Base-by-base conservation (phyloP, 2,797 vertebrate genomes). In the Glossophaga mutica region DNA sequence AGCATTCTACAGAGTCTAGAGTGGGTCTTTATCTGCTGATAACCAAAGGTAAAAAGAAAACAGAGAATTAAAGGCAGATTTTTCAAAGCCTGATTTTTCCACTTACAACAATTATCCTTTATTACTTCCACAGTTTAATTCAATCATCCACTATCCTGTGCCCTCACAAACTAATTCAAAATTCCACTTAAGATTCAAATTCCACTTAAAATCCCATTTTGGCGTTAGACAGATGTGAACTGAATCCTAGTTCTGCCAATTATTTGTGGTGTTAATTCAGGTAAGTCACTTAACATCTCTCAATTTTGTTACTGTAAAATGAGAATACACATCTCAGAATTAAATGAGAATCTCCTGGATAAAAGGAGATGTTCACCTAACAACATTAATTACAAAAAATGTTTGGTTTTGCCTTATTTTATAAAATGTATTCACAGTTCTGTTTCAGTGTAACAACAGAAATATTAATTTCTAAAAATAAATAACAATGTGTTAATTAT, bases 41-140 rank as follows among this genome's bases (percentile, higher is more conserved):
- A 91, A 95, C 37, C 85, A 90, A 92, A 84, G 44, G 90, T 90
- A 89, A 96, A 94, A 93, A 94, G 22, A 91, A 96, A 93, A 94
- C 44, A 10, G 5, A 77, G 81, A 95, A 57, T 87, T 91, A 95
- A 94, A 87, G 32, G 70, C 3, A 74, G 29, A 79, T 32, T 88
- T 93, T 96, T 93, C 68, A 77, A 32, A 87, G 76, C 29, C 90
- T 84, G 52, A 42, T 71, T 95, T 93, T 88, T 93, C 57, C n/a
- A 96, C 44, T 67, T 24, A 19, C 26, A 96, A 88, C 15, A 82
- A 85, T 85, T 85, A 85, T 37, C 29, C 34, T 96, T 81, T 82
- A 67, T 86, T 89, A 88, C 21, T 32, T 18, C 32, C n/a, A 76
- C 34, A 91, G 46, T 83, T 68, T 68, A 85, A 94, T 78, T 92